These are phyloP conservation scores for Barnardius zonarius DNA, from an alignment of 2,113 vertebrate genomes.

Conservation along the genomic window DNA sequence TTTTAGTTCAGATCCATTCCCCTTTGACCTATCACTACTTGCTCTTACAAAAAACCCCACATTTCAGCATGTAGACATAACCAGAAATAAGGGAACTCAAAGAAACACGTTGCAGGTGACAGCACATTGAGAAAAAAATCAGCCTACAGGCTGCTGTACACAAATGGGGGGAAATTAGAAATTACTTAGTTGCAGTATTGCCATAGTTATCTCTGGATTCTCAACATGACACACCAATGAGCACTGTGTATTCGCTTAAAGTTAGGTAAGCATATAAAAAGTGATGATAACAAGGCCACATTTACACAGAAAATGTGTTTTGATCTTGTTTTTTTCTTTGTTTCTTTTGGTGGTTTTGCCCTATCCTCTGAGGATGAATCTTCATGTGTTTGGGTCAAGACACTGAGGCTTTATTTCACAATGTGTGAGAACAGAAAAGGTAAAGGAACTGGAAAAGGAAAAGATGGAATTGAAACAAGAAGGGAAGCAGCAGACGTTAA, in stretches of 20 bases:
- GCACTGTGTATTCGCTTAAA: neutral
- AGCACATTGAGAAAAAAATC: neutral
- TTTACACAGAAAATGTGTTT: neutral
- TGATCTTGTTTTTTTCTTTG: neutral
- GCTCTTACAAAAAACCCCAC: neutral
- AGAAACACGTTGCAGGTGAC: neutral
- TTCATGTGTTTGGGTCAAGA: neutral
- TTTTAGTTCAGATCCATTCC: neutral
- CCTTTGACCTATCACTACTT: neutral
- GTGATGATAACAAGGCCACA: neutral
- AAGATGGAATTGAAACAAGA: neutral
- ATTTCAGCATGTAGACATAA: neutral
- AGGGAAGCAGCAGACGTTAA: neutral
- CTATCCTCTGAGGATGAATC: neutral
- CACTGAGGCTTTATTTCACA: neutral
- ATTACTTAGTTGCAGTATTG: neutral
- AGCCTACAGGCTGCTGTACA: neutral
- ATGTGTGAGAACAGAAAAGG: neutral
- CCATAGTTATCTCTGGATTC: neutral
- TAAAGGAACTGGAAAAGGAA: neutral
- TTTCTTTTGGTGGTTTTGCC: neutral
- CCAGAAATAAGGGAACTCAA: neutral
- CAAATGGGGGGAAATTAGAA: neutral
- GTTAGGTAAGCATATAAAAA: neutral
- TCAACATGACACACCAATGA: neutral